phyloP scores from a whole-genome alignment of 2,797 vertebrate species.

The Pseudomugil gertrudae region DNA sequence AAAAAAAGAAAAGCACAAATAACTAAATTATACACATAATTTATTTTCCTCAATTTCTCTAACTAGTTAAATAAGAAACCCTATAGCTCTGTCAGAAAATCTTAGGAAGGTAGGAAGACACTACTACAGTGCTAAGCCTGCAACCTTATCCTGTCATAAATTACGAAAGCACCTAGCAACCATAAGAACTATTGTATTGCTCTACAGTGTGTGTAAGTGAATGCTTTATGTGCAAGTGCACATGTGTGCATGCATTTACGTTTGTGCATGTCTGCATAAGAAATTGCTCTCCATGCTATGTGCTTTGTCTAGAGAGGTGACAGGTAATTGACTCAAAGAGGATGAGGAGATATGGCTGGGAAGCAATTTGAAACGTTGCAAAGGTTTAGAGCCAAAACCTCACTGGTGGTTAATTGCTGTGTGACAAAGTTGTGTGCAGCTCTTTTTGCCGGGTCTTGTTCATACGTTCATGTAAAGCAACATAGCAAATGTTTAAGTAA shows the following conservation, averaged over 20 bases:
- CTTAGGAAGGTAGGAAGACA: conserved; percentile 62
- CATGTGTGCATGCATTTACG: conserved; percentile 4
- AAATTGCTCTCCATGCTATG: conserved; percentile 52
- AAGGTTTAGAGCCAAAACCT: conserved; percentile 66
- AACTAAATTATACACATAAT: conserved; percentile 22
- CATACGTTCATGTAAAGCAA: conserved; percentile 3
- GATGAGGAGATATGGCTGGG: conserved; percentile 71
- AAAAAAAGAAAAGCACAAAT: conserved; percentile 20
- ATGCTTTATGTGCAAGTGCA: not conserved
- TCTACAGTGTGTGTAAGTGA: conserved; percentile 22
- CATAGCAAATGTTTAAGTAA: not conserved
- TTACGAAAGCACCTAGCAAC: conserved; percentile 68
- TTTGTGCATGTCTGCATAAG: conserved; percentile 53
- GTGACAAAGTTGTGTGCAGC: conserved; percentile 54
- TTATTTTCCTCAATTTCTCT: conserved; percentile 11
- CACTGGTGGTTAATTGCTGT: conserved; percentile 70
- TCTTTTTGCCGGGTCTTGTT: conserved; percentile 21
- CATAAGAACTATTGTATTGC: conserved; percentile 54
- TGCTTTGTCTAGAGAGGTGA: conserved; percentile 70
- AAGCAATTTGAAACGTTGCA: conserved; percentile 73
- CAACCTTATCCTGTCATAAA: conserved; percentile 67
- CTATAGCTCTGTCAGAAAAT: conserved; percentile 36
- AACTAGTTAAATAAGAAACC: conserved; percentile 15
- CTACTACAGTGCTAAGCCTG: conserved; percentile 57
- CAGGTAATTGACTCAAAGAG: conserved; percentile 76